A percentile compares a stretch with the other conserved stretches of the same genome.
Evolutionary conservation across 1,140 invertebrate species (phyloP).

Genomic region (Pseudomyrmex concolor): DNA sequence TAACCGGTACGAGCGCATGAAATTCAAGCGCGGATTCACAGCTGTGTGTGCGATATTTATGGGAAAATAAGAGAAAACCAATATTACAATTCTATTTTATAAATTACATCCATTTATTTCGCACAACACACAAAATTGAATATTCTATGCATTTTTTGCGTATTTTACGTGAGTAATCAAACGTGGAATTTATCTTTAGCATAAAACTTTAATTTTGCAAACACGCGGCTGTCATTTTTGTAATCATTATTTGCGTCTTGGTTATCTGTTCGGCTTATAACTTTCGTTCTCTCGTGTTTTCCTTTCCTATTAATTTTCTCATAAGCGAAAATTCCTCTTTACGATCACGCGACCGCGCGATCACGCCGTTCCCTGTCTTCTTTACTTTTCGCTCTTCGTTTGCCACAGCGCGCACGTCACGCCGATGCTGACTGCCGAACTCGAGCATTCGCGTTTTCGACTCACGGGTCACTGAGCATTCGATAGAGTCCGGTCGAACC

Average conservation of each 20-base stretch:
- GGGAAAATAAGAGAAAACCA: too few relatives aligned
- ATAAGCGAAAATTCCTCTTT: conserved; percentile 2
- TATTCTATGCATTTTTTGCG: background rate
- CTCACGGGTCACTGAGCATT: conserved; percentile 80
- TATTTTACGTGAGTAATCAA: background rate
- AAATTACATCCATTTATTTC: background rate
- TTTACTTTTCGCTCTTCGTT: background rate
- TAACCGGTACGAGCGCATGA: background rate
- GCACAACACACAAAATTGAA: background rate
- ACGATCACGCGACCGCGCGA: conserved; percentile 9
- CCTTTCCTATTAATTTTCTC: background rate
- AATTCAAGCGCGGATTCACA: background rate
- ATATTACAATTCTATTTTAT: background rate
- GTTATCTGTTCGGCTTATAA: background rate
- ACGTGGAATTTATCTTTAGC: background rate
- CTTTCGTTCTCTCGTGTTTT: background rate
- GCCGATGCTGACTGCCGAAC: conserved; percentile 77
- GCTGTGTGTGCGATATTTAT: too few relatives aligned
- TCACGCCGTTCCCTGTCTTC: background rate
- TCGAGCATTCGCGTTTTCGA: conserved; percentile 81
- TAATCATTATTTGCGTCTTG: background rate
- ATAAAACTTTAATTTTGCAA: background rate
- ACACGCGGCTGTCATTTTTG: background rate
- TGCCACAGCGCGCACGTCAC: conserved; percentile 71
- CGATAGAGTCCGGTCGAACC: conserved; percentile 68